Conservation (phyloP, 2,797 vertebrate species). For the Nothura maculosa region DNA sequence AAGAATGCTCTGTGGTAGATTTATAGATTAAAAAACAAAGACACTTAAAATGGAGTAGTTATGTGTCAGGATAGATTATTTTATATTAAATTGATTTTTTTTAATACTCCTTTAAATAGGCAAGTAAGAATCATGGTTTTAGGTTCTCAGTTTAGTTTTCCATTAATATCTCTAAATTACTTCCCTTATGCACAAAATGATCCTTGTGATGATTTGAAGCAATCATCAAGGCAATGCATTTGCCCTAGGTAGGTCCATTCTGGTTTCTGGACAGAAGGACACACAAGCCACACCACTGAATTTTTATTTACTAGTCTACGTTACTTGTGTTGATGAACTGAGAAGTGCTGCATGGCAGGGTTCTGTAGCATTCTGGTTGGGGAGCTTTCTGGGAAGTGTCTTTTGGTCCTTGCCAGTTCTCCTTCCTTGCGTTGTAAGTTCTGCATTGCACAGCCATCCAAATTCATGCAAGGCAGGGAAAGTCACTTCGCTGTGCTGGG, state of each 20-base stretch:
- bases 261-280: background rate
- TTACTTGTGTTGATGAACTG: background rate
- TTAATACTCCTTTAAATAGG: background rate
- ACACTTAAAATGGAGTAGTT: background rate
- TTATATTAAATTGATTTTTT: background rate
- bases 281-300: background rate
- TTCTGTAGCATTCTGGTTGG: background rate
- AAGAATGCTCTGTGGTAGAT: background rate
- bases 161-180: background rate
- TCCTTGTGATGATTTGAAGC: background rate
- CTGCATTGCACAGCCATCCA: background rate
- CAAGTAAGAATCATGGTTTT: background rate
- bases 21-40: background rate
- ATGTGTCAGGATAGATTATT: background rate
- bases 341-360: background rate
- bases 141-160: background rate
- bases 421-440: background rate
- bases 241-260: background rate
- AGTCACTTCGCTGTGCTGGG: background rate
- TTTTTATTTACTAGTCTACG: background rate
- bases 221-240: background rate
- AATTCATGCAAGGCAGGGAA: background rate
- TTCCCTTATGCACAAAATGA: background rate
- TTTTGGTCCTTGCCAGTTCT: background rate
- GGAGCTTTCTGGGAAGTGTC: rapidly evolving